These are phyloP conservation scores for Auanema freiburgensis DNA, from an alignment of 2,888 invertebrate species.

Conservation along the genomic window DNA sequence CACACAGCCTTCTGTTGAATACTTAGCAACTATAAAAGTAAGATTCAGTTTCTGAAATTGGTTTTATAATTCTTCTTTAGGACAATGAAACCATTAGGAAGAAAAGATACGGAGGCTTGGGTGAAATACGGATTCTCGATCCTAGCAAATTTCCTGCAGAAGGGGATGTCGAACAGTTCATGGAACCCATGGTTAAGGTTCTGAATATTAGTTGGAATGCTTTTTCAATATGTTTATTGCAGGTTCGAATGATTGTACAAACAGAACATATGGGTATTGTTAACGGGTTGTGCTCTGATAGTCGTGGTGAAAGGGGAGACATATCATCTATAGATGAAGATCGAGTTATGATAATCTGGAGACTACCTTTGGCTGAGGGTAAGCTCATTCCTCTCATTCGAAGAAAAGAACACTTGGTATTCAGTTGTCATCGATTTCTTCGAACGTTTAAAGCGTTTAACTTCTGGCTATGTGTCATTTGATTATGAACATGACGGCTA, in stretches of 20 bases:
- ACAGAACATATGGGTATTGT: constrained; percentile 54
- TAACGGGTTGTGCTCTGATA: constrained; percentile 51
- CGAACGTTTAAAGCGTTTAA: constrained; percentile 79
- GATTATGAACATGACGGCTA: constrained; percentile 89
- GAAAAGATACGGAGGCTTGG: constrained; percentile 50
- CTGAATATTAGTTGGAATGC: not conserved
- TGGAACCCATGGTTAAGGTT: constrained; percentile 59
- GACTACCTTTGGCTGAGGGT: constrained; percentile 82
- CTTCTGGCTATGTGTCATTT: constrained; percentile 91
- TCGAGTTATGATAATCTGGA: constrained; percentile 80
- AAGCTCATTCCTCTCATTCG: not conserved
- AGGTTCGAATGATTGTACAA: constrained; percentile 55
- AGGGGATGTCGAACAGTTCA: constrained; percentile 47
- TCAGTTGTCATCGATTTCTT: constrained; percentile 88
- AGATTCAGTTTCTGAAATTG: not conserved
- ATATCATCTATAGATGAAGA: constrained; percentile 72
- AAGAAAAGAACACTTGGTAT: constrained; percentile 5
- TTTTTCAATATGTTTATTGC: not conserved
- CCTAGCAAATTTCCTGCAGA: constrained; percentile 52
- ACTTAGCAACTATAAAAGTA: constrained; percentile 65
- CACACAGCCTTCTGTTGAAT: constrained; percentile 70
- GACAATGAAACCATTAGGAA: constrained; percentile 58
- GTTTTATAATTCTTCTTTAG: constrained; percentile 19
- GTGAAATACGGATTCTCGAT: constrained; percentile 51
- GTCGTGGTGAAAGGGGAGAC: constrained; percentile 57